Conservation (phyloP, 2,797 vertebrate genomes). For the Falco cherrug region DNA sequence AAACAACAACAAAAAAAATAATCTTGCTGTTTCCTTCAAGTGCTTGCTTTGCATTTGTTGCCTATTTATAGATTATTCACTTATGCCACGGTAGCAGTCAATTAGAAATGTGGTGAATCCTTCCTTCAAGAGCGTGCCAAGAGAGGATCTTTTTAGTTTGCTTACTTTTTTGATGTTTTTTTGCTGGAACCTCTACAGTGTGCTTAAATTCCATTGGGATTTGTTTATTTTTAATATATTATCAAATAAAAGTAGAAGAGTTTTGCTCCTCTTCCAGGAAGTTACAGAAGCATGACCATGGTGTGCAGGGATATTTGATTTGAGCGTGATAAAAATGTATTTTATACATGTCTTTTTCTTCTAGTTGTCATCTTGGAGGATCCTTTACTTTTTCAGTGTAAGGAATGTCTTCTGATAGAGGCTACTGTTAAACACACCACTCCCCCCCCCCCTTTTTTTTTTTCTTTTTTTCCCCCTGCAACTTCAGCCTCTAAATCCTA, state of each 20-base stretch:
- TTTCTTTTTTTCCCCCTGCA: rapidly evolving
- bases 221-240: constrained; percentile 57
- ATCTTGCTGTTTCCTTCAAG: not conserved
- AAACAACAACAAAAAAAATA: not conserved
- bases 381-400: not conserved
- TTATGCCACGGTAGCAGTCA: constrained; percentile 50
- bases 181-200: not conserved
- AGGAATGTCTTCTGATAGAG: not conserved
- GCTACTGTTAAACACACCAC: not conserved
- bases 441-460: rapidly evolving
- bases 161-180: constrained; percentile 21
- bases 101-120: constrained; percentile 64
- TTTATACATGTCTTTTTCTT: not conserved
- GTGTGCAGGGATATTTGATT: not conserved
- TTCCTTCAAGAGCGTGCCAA: constrained; percentile 44
- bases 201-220: constrained; percentile 37
- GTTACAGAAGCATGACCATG: not conserved
- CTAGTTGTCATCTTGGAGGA: not conserved
- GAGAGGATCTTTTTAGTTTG: constrained; percentile 33
- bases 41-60: constrained; percentile 47
- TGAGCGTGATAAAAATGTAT: not conserved
- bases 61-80: constrained; percentile 63
- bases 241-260: not conserved
- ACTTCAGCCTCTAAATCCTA: not conserved
- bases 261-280: not conserved